These are phyloP conservation scores for Crossaster papposus DNA, from an alignment of 53 echinoderm and acorn worm species.

Conservation along the genomic window DNA sequence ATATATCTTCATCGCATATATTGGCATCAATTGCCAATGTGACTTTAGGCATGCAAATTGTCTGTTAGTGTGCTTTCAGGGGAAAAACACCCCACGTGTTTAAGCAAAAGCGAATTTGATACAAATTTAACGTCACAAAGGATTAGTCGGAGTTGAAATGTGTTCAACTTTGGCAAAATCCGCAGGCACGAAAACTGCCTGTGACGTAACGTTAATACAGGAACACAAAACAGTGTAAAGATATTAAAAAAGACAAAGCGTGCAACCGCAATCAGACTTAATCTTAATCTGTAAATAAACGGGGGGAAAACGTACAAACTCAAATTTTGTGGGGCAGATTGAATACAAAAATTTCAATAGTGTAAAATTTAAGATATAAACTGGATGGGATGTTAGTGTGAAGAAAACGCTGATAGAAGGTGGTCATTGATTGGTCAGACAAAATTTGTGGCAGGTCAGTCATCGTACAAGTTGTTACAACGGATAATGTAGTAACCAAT, in stretches of 20 bases:
- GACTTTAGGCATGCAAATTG: neutral
- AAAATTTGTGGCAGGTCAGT: neutral
- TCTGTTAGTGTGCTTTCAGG: neutral
- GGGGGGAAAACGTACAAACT: neutral
- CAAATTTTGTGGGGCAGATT: neutral
- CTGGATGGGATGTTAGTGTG: neutral
- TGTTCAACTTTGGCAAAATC: too few species aligned
- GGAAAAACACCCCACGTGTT: too few species aligned
- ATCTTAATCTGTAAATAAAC: neutral
- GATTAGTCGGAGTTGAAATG: too few species aligned
- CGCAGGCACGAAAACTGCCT: neutral
- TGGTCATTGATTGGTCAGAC: neutral
- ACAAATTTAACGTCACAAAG: too few species aligned
- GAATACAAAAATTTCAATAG: neutral
- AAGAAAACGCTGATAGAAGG: neutral
- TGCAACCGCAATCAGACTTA: neutral
- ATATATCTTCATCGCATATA: slow-evolving; percentile 9
- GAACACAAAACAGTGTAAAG: neutral
- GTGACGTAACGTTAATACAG: neutral
- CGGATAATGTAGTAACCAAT: too few species aligned
- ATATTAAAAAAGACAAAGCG: neutral
- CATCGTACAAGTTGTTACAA: neutral
- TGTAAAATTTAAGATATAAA: neutral
- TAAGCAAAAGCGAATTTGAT: too few species aligned
- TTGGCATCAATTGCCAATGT: neutral